A percentile compares a stretch with the other conserved stretches of the same genome.
Conservation (phyloP, 2,113 vertebrate genomes). For the Terrapene triunguis region DNA sequence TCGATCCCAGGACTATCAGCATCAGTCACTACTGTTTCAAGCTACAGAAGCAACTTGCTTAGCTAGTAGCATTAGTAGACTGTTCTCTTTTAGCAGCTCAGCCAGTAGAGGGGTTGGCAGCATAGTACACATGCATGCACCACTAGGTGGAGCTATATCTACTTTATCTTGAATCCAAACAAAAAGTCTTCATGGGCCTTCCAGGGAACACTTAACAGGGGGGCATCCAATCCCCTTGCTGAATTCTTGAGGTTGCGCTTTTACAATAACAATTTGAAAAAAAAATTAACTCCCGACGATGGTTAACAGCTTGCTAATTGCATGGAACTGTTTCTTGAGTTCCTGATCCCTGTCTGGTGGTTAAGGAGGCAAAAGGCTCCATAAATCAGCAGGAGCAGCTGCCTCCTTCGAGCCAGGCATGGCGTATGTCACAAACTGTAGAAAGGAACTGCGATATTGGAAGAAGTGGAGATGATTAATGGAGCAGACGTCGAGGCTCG, state of each 20-base stretch:
- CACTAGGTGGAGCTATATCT: neutral
- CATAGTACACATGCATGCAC: neutral
- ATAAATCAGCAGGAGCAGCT: constrained; percentile 74
- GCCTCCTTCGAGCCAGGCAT: constrained; percentile 65
- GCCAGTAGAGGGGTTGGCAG: neutral
- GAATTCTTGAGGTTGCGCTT: neutral
- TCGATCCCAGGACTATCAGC: neutral
- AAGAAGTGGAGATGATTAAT: constrained; percentile 61
- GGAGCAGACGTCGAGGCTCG: constrained; percentile 55
- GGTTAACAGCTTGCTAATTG: constrained; percentile 64
- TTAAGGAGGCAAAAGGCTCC: constrained; percentile 53
- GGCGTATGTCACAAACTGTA: constrained; percentile 58
- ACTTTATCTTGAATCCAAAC: neutral
- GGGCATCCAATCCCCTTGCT: neutral
- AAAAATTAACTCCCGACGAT: neutral
- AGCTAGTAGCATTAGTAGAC: neutral
- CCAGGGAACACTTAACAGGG: neutral
- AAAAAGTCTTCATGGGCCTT: neutral
- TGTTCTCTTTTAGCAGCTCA: neutral
- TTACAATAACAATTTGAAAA: neutral
- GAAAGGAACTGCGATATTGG: constrained; percentile 38
- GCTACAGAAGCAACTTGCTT: neutral
- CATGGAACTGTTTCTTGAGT: constrained; percentile 40
- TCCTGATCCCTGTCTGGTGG: constrained; percentile 60
- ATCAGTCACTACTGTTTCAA: neutral